Evolutionary conservation across 2,113 vertebrate species (phyloP).

Genomic region (Lutjanus erythropterus): DNA sequence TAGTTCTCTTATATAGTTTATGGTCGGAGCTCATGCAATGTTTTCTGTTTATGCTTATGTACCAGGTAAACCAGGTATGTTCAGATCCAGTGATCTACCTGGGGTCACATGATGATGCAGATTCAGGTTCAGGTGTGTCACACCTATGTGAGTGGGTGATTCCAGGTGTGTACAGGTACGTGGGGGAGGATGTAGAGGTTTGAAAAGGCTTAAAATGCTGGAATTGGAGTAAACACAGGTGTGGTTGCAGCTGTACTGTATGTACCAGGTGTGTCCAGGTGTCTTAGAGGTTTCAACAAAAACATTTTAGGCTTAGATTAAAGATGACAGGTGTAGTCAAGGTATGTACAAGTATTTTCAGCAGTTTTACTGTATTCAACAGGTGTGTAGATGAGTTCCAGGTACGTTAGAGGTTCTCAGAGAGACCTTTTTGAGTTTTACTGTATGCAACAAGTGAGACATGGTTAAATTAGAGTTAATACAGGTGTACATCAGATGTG

Average conservation of each 20-base stretch:
- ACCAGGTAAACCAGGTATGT: background rate
- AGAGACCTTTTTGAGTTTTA: too few species aligned
- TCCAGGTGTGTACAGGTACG: background rate
- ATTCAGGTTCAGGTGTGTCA: background rate
- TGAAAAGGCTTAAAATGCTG: too few species aligned
- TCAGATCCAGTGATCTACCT: constrained; percentile 14
- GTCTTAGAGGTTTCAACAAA: too few species aligned
- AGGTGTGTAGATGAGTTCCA: background rate
- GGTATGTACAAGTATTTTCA: background rate
- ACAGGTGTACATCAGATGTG: background rate
- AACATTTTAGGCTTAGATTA: background rate
- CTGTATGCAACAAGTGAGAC: background rate
- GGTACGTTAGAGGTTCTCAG: background rate
- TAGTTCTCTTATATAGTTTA: too few species aligned
- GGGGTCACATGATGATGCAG: constrained; percentile 12
- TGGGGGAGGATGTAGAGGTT: too few species aligned
- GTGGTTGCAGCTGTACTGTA: background rate
- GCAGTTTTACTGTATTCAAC: background rate
- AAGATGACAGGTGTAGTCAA: background rate
- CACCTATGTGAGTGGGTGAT: too few species aligned
- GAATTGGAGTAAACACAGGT: background rate
- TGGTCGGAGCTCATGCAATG: background rate
- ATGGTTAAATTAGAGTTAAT: too few species aligned
- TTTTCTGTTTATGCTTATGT: background rate
- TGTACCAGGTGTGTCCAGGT: too few species aligned